These are phyloP conservation scores for Gorsachius goisagi DNA, from an alignment of 2,113 vertebrate species.

Conservation along the genomic window DNA sequence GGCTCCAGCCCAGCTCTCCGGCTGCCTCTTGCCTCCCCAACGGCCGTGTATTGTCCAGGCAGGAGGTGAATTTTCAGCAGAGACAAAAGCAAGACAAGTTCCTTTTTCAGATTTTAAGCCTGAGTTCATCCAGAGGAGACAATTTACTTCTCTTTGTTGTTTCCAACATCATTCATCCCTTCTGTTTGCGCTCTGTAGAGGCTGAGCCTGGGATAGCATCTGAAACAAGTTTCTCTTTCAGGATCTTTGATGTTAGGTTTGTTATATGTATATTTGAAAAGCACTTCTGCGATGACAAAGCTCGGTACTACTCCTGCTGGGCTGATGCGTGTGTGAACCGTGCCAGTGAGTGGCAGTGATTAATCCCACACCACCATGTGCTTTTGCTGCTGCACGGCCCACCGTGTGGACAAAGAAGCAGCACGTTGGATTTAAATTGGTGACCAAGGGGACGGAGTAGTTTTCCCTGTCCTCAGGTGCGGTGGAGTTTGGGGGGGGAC, in stretches of 20 bases:
- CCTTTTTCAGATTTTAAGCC: slow-evolving; percentile 40
- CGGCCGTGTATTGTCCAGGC: neutral
- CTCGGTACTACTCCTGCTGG: slow-evolving; percentile 5
- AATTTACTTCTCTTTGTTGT: slow-evolving; percentile 62
- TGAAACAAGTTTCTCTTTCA: slow-evolving; percentile 48
- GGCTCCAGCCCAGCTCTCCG: neutral
- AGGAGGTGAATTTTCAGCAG: slow-evolving; percentile 50
- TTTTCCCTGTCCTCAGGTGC: neutral
- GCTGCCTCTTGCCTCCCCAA: neutral
- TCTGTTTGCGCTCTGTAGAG: slow-evolving; percentile 46
- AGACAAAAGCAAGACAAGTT: slow-evolving; percentile 31
- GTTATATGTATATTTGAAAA: slow-evolving; percentile 66
- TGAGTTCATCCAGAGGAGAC: slow-evolving; percentile 44
- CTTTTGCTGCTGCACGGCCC: neutral
- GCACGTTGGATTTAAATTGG: neutral
- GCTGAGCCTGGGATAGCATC: slow-evolving; percentile 32
- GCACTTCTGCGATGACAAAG: slow-evolving; percentile 52
- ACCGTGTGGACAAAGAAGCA: neutral
- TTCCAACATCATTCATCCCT: slow-evolving; percentile 52
- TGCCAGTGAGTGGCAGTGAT: slow-evolving; percentile 5
- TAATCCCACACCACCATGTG: neutral
- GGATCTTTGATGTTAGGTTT: slow-evolving; percentile 61
- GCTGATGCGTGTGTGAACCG: slow-evolving; percentile 29
- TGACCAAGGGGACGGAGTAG: neutral
- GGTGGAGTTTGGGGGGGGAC: neutral